phyloP scores from a whole-genome alignment of 2,113 vertebrate genomes.

The Oplegnathus fasciatus region DNA sequence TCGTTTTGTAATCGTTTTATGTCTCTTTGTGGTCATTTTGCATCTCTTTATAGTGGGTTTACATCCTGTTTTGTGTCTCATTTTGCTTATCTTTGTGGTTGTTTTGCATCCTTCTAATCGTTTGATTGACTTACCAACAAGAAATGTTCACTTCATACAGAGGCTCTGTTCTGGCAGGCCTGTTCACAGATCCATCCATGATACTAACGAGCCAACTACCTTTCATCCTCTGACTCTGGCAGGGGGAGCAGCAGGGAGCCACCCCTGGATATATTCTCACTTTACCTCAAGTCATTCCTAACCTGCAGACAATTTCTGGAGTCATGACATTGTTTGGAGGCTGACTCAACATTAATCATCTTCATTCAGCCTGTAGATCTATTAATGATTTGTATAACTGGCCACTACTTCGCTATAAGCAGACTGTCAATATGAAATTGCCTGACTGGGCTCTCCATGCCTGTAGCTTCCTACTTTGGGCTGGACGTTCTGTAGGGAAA shows the following conservation, averaged over 20 bases:
- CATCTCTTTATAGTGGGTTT: too few species aligned
- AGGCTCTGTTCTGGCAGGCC: not conserved
- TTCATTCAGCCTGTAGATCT: slow-evolving; percentile 4
- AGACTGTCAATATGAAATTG: slow-evolving; percentile 16
- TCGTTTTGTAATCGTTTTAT: too few species aligned
- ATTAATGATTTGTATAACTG: slow-evolving; percentile 7
- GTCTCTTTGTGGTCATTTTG: not conserved
- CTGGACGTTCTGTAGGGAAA: slow-evolving; percentile 26
- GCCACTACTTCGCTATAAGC: not conserved
- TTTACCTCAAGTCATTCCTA: not conserved
- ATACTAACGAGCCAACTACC: not conserved
- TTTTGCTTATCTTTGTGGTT: not conserved
- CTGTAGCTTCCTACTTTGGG: not conserved
- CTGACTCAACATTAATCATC: slow-evolving; percentile 45
- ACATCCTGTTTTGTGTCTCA: not conserved
- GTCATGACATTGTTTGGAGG: slow-evolving; percentile 37
- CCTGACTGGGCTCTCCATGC: slow-evolving; percentile 5
- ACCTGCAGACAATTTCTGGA: not conserved
- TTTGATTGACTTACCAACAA: not conserved
- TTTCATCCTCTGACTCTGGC: not conserved
- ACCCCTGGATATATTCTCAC: not conserved
- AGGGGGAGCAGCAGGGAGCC: not conserved
- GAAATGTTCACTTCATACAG: not conserved
- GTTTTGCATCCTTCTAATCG: not conserved
- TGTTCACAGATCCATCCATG: not conserved